Evolutionary conservation across 2,797 vertebrate genomes (phyloP).

Genomic region (Etheostoma nigrum): DNA sequence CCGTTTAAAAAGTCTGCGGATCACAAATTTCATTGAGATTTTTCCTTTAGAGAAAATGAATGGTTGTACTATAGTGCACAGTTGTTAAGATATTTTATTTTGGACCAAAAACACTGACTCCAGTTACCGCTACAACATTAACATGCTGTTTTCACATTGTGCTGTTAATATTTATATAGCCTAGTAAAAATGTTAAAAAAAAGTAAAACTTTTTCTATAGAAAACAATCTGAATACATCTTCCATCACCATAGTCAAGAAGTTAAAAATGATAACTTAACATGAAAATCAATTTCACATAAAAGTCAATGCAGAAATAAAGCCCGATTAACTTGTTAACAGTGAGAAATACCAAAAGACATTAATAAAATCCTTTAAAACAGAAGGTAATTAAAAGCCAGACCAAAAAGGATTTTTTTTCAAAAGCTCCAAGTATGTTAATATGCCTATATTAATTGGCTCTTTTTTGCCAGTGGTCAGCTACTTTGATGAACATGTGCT

Average conservation of each 20-base stretch:
- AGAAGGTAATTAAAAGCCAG: no score
- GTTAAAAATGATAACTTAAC: not conserved
- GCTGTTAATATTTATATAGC: not conserved
- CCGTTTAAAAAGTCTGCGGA: no score
- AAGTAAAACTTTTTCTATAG: not conserved
- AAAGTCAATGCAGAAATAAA: not conserved
- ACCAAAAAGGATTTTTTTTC: not conserved
- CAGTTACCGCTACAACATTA: not conserved
- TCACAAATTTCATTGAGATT: not conserved
- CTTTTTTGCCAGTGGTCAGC: not conserved
- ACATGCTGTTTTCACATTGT: not conserved
- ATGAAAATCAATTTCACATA: not conserved
- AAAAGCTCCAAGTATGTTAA: not conserved
- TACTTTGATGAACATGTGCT: constrained; percentile 8
- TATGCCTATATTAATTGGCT: not conserved
- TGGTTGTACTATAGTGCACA: no score
- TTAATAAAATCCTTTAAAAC: not conserved
- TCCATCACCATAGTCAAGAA: not conserved
- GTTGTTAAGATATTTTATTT: not conserved
- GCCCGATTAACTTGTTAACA: not conserved
- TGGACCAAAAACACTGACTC: not conserved
- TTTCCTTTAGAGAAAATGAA: not conserved
- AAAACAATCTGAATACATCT: not conserved
- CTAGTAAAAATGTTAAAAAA: not conserved
- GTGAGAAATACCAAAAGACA: not conserved